Evolutionary conservation across 1,140 invertebrate species (phyloP).

Genomic region (Aphidius gifuensis): DNA sequence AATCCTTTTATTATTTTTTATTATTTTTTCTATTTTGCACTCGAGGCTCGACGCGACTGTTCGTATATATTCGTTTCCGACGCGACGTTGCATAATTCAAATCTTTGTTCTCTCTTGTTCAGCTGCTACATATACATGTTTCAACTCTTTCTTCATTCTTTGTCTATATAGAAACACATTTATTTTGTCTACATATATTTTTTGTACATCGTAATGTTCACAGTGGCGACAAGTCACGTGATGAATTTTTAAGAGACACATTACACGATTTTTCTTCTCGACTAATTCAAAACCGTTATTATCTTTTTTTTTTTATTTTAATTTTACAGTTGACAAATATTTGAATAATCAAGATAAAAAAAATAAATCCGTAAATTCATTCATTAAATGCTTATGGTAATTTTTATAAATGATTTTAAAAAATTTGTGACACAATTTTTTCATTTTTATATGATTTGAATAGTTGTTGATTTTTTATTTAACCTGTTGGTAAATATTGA

Average conservation of each 20-base stretch:
- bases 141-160: no score
- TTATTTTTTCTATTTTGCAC: conserved; percentile 3
- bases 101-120: conserved; percentile 25
- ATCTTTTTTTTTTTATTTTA: conserved; percentile 8
- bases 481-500: no score
- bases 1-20: conserved; percentile 12
- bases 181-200: no score
- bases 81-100: conserved; percentile 39
- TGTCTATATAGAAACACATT: no score
- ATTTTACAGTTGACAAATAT: background rate
- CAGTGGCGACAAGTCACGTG: conserved; percentile 31
- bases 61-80: conserved; percentile 21
- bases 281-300: background rate
- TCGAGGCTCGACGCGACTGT: conserved; percentile 17
- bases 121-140: background rate
- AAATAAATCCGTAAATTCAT: no score
- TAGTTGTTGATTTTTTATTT: no score
- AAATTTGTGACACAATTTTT: no score
- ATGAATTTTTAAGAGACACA: conserved; percentile 39
- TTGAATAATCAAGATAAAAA: no score
- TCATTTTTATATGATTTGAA: no score
- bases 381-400: no score
- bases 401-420: no score
- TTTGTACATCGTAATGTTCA: conserved; percentile 10
- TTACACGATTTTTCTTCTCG: background rate